Percentiles rank a stretch among this genome's conserved stretches.
Conservation (phyloP, 92 coral and sea anemone species). For the Heteractis magnifica region DNA sequence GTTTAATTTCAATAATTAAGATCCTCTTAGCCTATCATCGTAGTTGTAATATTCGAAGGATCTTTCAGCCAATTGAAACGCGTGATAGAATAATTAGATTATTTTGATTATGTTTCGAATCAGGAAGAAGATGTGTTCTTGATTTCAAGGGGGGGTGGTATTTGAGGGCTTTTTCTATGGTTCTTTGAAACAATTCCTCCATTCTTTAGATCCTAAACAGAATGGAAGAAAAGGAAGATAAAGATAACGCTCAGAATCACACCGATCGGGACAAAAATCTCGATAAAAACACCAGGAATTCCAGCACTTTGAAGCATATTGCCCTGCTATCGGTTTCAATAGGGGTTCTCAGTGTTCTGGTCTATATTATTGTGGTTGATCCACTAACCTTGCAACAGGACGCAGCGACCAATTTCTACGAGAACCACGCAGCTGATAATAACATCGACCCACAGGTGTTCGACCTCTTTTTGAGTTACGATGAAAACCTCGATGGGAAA, state of each 20-base stretch:
- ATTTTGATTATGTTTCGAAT: background rate
- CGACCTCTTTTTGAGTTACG: constrained; percentile 74
- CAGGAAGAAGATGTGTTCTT: background rate
- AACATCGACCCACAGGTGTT: constrained; percentile 52
- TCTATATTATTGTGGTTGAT: constrained; percentile 28
- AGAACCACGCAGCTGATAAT: background rate
- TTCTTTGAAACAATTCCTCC: background rate
- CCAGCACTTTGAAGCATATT: background rate
- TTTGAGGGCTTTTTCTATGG: background rate
- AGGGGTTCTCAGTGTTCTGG: constrained; percentile 35
- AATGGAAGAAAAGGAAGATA: constrained; percentile 16
- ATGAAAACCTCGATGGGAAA: constrained; percentile 74
- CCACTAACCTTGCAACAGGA: constrained; percentile 9
- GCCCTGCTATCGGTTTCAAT: constrained; percentile 15
- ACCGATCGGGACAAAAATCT: background rate
- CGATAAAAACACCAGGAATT: constrained; percentile 12
- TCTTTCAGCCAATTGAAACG: constrained; percentile 31
- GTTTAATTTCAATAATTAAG: background rate
- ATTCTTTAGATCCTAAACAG: background rate
- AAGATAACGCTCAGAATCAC: background rate
- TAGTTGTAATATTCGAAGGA: background rate
- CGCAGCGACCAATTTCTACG: constrained; percentile 4
- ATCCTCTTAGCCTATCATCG: background rate
- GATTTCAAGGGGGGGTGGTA: background rate
- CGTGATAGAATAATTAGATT: background rate